Evolutionary conservation across 2,797 vertebrate genomes (phyloP), one percentile per base, ranked within the genome.

Genomic region (Salmo trutta): DNA sequence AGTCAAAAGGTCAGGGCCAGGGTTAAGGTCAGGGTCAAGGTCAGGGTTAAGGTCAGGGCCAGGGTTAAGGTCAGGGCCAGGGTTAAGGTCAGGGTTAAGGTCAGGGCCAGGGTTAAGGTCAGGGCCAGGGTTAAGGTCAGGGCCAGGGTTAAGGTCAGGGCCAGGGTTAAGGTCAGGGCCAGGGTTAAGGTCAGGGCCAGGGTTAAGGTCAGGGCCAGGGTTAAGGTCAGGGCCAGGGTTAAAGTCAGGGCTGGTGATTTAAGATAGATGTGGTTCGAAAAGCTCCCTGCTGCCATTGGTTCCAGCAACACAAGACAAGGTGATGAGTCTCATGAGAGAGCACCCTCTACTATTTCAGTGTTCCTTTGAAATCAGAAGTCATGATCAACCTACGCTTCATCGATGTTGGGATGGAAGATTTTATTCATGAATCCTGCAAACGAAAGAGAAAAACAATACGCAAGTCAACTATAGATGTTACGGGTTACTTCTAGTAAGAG

Each of bases 361-460:
- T 66, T 31, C 4, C 65, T 27, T 16, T n/a, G 10, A 12, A 47
- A 47, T 12, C 36, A 12, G 10, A 16, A 31, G 65, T 31, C 12
- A 16, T 33, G 47, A 15, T 62, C 21, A 24, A 98, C 97, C 97
- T 92, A 98, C 97, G 97, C 97, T 95, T 98, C 97, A 77, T 98
- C 97, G 15, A 98, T 98, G 95, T 98, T 98, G 89, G 97, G 97
- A 91, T 98, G 97, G 94, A 98, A 98, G 90, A 98, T 98, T 95
- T 98, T 98, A 94, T 98, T 98, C 96, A 98, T 98, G 93, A 98
- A 98, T 91, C 97, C 97, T 98, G 91, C 84, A 75, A 71, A 75
- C 56, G 56, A 81, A 80, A 62, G 2, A 66, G 53, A 75, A 10
- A 54, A 70, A 15, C 70, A 75, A n/a, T 10, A 56, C 59, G 53